phyloP scores from a whole-genome alignment of 1,140 invertebrate genomes.

The Radopholus similis region DNA sequence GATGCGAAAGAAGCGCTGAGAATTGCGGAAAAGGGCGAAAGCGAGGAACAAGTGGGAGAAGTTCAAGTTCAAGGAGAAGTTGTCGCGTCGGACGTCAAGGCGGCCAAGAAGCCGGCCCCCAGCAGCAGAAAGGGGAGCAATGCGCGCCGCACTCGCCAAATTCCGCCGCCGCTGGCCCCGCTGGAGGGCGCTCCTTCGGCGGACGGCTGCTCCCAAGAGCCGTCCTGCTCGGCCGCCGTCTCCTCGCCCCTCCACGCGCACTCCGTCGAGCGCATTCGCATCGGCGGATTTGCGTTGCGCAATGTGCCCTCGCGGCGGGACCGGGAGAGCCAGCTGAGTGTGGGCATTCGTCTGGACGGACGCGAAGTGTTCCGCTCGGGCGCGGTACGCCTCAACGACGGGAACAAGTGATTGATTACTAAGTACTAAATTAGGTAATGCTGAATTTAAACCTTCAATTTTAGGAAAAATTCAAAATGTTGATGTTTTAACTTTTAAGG shows the following conservation, averaged over 20 bases:
- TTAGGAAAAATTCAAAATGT: no score
- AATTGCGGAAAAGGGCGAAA: no score
- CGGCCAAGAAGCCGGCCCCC: background rate
- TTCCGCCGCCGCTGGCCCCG: background rate
- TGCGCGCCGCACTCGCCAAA: background rate
- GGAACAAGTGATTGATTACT: background rate
- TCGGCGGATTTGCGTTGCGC: slow-evolving; percentile 6
- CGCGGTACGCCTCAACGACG: slow-evolving; percentile 8
- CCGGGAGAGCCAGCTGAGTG: background rate
- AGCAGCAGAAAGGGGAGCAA: background rate
- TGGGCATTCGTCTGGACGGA: slow-evolving; percentile 4
- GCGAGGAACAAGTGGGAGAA: background rate
- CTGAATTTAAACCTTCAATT: no score
- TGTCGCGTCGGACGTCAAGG: background rate
- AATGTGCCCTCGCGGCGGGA: background rate
- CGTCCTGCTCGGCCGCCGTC: background rate
- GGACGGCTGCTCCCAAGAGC: background rate
- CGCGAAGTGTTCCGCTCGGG: slow-evolving; percentile 7
- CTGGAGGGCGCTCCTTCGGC: background rate
- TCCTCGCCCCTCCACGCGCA: background rate
- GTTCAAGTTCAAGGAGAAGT: background rate
- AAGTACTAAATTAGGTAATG: no score
- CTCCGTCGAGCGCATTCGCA: background rate
- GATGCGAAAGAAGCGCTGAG: no score
- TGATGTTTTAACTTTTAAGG: no score